Base-by-base conservation (phyloP, 2,888 invertebrate genomes). In the Clistopyga incitator region DNA sequence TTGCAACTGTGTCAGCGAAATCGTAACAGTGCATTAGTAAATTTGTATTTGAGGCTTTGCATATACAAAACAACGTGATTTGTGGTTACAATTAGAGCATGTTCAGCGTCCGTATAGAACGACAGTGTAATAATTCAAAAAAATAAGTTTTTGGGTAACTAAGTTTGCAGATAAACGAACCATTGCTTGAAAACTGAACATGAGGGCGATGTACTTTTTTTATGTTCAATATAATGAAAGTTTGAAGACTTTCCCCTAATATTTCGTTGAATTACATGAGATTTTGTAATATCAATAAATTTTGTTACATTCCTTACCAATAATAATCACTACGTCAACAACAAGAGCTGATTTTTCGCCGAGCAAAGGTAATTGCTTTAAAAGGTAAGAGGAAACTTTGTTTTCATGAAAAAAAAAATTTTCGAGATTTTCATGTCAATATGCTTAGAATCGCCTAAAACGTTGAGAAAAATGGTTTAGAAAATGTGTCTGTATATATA, bases 1-100 rank as follows among this genome's bases (percentile, higher is more conserved):
- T 38, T 18, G 10, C 42, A 38, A 64, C 18, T 42, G 64, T 64
- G 18, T 64, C 38, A 20, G 38, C 64, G 15, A 59, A 59, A 59
- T 29, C 4, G 25, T 29, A 59, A 59, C 11, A 23, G 13, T 23
- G 25, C 3, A 13, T 25, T 56, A 56, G 13, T 1, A 11, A 56
- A 56, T 56, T 56, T 25, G 1, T 54, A 54, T 54, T 56, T 23
- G 56, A 56, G 20, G 13, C 23, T 56, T 23, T 56, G 13, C 11
- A 56, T 23, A 13, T 13, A 23, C 20, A 10, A 20, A 56, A 56
- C 13, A 56, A 56, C 11, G 56, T 23, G 56, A 56, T 56, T 56
- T 56, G 56, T 56, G 25, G 23, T 11, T 25, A 56, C 25, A 56
- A 13, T 56, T 56, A 56, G 25, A 13, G 20, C 11, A 38, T 38